Conservation (phyloP, 2,888 invertebrate species). For the Drosophila paramelanica region DNA sequence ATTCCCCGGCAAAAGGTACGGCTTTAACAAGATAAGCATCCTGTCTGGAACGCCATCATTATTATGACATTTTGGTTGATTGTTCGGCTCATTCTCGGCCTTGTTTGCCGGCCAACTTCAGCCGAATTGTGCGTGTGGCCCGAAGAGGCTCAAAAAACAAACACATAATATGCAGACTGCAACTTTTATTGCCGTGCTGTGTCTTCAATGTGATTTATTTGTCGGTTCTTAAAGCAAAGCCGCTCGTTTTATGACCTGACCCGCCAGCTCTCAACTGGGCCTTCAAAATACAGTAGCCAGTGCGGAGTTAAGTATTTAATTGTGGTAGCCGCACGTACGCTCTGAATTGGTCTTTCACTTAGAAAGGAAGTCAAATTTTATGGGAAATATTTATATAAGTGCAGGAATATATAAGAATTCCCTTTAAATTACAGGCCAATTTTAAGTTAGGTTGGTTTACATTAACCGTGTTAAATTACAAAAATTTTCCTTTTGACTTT, state of each 20-base stretch:
- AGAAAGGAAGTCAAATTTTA: neutral
- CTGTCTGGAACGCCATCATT: slow-evolving; percentile 80
- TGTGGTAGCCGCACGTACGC: slow-evolving; percentile 32
- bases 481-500: too few species aligned
- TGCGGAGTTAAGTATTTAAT: slow-evolving; percentile 28
- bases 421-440: neutral
- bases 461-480: too few species aligned
- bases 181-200: slow-evolving; percentile 65
- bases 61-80: slow-evolving; percentile 81
- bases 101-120: slow-evolving; percentile 62
- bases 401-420: neutral
- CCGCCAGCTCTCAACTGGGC: slow-evolving; percentile 19
- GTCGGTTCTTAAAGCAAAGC: slow-evolving; percentile 55
- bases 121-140: slow-evolving; percentile 79
- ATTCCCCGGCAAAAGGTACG: slow-evolving; percentile 43
- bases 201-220: slow-evolving; percentile 67
- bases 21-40: slow-evolving; percentile 76
- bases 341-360: slow-evolving; percentile 11
- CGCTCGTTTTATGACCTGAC: slow-evolving; percentile 63
- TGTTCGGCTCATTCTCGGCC: slow-evolving; percentile 55
- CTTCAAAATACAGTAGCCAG: slow-evolving; percentile 55
- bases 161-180: slow-evolving; percentile 56
- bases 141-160: slow-evolving; percentile 5
- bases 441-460: too few species aligned
- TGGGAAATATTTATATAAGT: neutral